Conservation (phyloP, 1,140 invertebrate genomes). For the Atta cephalotes region DNA sequence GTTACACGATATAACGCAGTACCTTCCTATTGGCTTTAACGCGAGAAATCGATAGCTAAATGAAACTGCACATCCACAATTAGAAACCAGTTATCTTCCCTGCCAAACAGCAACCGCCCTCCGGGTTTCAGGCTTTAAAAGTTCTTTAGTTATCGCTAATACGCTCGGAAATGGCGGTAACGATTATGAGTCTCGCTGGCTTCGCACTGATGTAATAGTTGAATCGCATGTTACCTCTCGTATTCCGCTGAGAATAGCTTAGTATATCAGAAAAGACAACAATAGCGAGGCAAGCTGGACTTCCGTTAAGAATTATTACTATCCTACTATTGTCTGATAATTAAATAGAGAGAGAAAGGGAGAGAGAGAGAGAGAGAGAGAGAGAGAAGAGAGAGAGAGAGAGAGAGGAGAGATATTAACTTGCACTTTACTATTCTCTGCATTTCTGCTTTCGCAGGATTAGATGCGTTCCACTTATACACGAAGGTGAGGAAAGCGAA, state of each 20-base stretch:
- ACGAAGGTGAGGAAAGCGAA: constrained; percentile 47
- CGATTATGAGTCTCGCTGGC: constrained; percentile 59
- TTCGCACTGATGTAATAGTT: constrained; percentile 57
- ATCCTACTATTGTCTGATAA: constrained; percentile 9
- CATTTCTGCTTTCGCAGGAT: constrained; percentile 31
- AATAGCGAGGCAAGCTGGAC: constrained; percentile 35
- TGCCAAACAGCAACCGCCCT: constrained; percentile 5
- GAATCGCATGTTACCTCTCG: constrained; percentile 54
- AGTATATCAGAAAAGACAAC: constrained; percentile 44
- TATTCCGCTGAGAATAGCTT: constrained; percentile 48
- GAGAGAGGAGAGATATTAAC: constrained; percentile 3
- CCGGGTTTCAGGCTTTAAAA: constrained; percentile 2
- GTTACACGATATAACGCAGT: constrained; percentile 65
- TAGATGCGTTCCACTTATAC: constrained; percentile 43
- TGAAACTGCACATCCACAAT: constrained; percentile 64
- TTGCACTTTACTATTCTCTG: neutral
- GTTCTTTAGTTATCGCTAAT: constrained; percentile 36
- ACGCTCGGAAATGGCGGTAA: constrained; percentile 51
- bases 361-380: no score
- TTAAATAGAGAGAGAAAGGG: neutral
- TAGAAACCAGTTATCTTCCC: constrained; percentile 39
- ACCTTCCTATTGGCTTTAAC: constrained; percentile 52
- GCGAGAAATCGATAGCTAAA: constrained; percentile 63
- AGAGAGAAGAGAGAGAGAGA: neutral
- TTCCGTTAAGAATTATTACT: constrained; percentile 52